phyloP scores from a whole-genome alignment of 2,797 vertebrate genomes.

The Epinephelus coioides region DNA sequence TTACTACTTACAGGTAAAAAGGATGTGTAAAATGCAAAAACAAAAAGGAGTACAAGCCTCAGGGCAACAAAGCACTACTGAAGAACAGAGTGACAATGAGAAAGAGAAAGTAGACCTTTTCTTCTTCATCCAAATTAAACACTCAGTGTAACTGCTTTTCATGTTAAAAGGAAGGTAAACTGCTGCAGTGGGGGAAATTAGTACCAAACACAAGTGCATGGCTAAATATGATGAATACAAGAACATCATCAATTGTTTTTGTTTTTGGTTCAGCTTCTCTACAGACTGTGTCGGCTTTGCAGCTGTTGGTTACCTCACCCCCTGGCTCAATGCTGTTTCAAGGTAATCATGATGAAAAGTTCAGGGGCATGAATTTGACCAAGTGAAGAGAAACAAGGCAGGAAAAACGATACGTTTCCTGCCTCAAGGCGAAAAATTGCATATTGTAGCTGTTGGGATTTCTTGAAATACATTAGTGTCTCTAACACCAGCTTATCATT shows the following conservation, averaged over 20 bases:
- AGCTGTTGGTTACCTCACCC: constrained; percentile 57
- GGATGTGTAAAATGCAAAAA: background rate
- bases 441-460: constrained; percentile 25
- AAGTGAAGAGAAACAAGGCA: constrained; percentile 20
- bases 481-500: constrained; percentile 23
- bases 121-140: constrained; percentile 1
- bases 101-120: background rate
- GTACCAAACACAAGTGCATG: constrained; percentile 5
- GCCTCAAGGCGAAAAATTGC: constrained; percentile 31
- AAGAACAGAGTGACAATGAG: background rate
- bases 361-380: constrained; percentile 38
- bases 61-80: background rate
- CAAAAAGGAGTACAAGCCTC: background rate
- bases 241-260: background rate
- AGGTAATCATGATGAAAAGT: constrained; percentile 45
- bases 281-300: constrained; percentile 27
- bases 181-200: background rate
- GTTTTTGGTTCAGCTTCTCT: constrained; percentile 27
- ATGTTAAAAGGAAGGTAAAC: background rate
- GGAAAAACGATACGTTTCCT: constrained; percentile 10
- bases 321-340: constrained; percentile 31
- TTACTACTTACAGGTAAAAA: constrained; percentile 12
- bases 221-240: constrained; percentile 1
- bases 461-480: constrained; percentile 36
- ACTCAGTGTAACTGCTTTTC: constrained; percentile 4